These are phyloP conservation scores for Sebastes baramenuke DNA, from an alignment of 2,797 vertebrate genomes.

Conservation along the genomic window DNA sequence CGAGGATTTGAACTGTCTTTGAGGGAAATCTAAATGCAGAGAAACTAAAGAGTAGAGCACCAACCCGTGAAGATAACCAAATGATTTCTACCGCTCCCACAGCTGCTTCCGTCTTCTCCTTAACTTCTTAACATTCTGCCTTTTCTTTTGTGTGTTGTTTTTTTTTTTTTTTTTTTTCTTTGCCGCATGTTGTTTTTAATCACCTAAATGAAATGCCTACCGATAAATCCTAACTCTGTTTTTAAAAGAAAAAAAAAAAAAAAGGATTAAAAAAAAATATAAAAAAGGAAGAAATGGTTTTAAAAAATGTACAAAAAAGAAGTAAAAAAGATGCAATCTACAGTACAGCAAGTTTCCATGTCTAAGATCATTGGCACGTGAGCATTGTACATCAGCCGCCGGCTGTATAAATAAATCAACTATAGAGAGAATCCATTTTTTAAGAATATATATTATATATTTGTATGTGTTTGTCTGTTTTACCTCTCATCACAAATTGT, in stretches of 20 bases:
- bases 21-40: conserved; percentile 63
- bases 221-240: conserved; percentile 89
- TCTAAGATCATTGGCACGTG: conserved; percentile 81
- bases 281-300: conserved; percentile 63
- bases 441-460: conserved; percentile 89
- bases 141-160: conserved; percentile 17
- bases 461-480: conserved; percentile 87
- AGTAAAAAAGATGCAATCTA: conserved; percentile 72
- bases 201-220: conserved; percentile 84
- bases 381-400: conserved; percentile 79
- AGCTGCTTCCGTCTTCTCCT: conserved; percentile 81
- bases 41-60: conserved; percentile 78
- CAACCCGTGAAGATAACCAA: conserved; percentile 75
- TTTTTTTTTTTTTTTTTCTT: conserved; percentile 42
- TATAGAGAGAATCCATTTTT: conserved; percentile 88
- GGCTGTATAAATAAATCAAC: conserved; percentile 85
- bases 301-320: conserved; percentile 67
- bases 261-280: conserved; percentile 12
- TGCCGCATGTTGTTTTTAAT: conserved; percentile 84
- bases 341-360: conserved; percentile 73
- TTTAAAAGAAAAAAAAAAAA: conserved; percentile 70
- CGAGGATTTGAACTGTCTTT: conserved; percentile 64
- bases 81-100: conserved; percentile 77
- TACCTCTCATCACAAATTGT: conserved; percentile 79
- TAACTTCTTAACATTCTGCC: conserved; percentile 77